A percentile compares a stretch with the other conserved stretches of the same genome.
These are phyloP conservation scores for Luidia sarsii DNA, from an alignment of 53 echinoderm and acorn worm species.

Conservation along the genomic window DNA sequence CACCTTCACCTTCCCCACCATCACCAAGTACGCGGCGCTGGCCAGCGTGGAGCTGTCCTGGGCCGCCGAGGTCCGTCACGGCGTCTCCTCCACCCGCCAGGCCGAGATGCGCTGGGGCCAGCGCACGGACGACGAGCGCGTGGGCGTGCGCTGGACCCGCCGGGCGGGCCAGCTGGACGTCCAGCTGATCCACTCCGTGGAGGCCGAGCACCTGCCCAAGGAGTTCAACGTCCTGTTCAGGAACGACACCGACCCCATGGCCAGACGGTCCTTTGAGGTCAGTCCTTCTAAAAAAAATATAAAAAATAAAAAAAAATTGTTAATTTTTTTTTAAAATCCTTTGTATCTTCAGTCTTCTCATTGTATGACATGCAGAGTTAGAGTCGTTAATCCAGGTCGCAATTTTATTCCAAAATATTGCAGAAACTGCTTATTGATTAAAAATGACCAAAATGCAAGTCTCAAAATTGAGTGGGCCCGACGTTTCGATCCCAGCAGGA, in stretches of 20 bases:
- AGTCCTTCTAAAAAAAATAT: no score
- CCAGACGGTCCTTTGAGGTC: conserved; percentile 5
- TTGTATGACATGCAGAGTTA: no score
- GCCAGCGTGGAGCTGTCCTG: conserved; percentile 1
- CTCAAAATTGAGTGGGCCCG: no score
- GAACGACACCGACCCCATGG: background rate
- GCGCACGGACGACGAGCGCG: conserved; percentile 15
- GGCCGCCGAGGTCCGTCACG: background rate
- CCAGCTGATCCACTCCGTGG: background rate
- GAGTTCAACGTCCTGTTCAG: conserved; percentile 13
- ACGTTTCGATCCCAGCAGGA: no score
- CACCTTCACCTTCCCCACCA: background rate
- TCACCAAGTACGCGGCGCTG: conserved; percentile 19
- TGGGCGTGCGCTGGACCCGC: background rate
- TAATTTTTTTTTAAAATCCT: no score
- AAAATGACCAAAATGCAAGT: no score
- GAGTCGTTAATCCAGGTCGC: no score
- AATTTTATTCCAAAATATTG: no score
- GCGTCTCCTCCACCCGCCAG: background rate
- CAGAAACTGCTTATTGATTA: no score
- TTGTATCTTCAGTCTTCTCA: no score
- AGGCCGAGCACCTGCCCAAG: conserved; percentile 11
- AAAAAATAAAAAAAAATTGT: no score
- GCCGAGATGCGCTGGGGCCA: conserved; percentile 32
- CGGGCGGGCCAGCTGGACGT: background rate